phyloP scores from a whole-genome alignment of 2,797 vertebrate species.

The Anguilla obscura region DNA sequence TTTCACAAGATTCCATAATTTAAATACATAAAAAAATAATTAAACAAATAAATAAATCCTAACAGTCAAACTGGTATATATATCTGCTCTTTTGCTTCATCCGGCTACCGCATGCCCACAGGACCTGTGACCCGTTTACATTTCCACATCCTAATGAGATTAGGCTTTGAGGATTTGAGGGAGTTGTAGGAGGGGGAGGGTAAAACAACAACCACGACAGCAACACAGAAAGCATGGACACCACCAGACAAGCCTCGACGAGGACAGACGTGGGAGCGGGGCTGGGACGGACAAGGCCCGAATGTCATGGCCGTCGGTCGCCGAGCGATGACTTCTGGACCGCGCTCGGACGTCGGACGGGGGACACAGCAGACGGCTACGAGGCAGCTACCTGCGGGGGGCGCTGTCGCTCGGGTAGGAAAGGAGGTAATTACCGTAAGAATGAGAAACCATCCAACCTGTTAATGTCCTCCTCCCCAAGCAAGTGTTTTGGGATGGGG shows the following conservation, averaged over 20 bases:
- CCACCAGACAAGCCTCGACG: neutral
- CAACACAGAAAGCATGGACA: constrained; percentile 18
- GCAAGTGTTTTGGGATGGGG: constrained; percentile 92
- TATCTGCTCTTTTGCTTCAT: too few relatives aligned
- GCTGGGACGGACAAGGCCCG: constrained; percentile 23
- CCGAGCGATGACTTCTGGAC: constrained; percentile 32
- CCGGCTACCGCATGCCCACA: neutral
- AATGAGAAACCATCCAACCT: constrained; percentile 89
- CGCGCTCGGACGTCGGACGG: constrained; percentile 46
- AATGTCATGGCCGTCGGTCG: constrained; percentile 46
- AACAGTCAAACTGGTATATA: neutral
- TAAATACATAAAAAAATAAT: neutral
- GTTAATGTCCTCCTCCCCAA: constrained; percentile 94
- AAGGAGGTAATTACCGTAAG: constrained; percentile 75
- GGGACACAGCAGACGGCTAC: constrained; percentile 40
- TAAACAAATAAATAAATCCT: neutral
- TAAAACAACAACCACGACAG: neutral
- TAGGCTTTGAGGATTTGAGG: neutral
- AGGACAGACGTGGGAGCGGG: constrained; percentile 4
- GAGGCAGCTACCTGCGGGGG: constrained; percentile 59
- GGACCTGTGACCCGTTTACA: neutral
- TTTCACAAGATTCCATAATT: too few relatives aligned
- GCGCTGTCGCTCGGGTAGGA: constrained; percentile 56
- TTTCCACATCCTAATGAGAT: neutral
- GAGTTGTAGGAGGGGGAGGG: neutral